Base-by-base conservation (phyloP, 1,140 invertebrate genomes). In the Saccostrea glomerata region DNA sequence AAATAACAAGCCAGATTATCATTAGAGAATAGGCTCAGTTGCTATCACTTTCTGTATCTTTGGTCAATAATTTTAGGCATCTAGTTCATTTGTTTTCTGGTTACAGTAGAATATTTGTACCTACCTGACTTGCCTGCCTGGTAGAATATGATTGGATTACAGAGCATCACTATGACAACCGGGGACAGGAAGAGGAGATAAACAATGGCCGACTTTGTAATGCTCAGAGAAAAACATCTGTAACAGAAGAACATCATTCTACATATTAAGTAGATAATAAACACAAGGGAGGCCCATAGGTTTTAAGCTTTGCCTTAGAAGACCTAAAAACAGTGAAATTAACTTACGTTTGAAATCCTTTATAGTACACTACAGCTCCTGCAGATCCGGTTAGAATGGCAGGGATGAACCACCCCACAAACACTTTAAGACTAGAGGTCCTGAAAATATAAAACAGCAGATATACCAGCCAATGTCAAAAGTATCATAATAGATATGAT, bases 101-200 rank as follows among this genome's bases (percentile, higher is more conserved):
- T 20, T 15, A 9, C 30, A 82, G 15, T 82, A n/a, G 6, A 54
- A 20, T 4, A 47, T 30, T 55, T 7, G 17, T 84, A 87, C 86
- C 30, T 84, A 90, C 86, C 89, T 70, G 86, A 84, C 70, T 90
- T 86, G 20, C 86, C 82, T 12, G 89, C 86, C 55, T 85, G 56
- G 47, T 85, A 87, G 70, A 90, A 87, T n/a, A 88, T 60, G 40
- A 87, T 5, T 82, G 87, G 87, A 47, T 87, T 88, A 17, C 54
- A 20, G 0, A 87, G n/a, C 12, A 88, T 63, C 2, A 90, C 86
- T 6, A 88, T 36, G 17, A 88, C 7, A 58, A 87, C 55, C 4
- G 87, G 87, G 1, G 17, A 20, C 60, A 88, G 73, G 66, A 85
- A 88, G 2, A 90, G 77, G 20, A 88, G 36, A 40, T 85, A 90